phyloP scores from a whole-genome alignment of 1,140 invertebrate genomes.

The Neodiprion fabricii region DNA sequence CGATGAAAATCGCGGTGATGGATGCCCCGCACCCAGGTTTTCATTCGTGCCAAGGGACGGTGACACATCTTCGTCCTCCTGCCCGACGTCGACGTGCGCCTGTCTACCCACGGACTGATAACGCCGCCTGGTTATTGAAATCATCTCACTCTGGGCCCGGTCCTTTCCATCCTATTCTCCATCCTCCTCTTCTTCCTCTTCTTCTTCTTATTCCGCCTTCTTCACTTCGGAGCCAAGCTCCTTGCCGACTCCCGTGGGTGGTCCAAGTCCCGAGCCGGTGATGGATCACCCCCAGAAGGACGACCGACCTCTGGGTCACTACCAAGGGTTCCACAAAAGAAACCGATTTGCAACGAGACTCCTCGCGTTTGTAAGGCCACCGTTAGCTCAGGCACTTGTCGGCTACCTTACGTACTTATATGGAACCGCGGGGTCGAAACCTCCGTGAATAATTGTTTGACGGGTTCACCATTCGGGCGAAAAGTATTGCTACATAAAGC shows the following conservation, averaged over 20 bases:
- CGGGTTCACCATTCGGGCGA: too few species aligned
- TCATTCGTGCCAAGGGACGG: neutral
- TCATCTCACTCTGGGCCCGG: neutral
- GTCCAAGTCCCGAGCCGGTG: neutral
- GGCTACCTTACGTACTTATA: too few species aligned
- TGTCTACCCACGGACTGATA: neutral
- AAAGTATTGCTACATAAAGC: too few species aligned
- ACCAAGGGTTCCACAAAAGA: too few species aligned
- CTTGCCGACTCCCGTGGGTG: neutral
- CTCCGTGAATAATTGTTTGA: too few species aligned
- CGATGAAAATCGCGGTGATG: neutral
- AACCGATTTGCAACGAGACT: too few species aligned
- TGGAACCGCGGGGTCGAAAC: too few species aligned
- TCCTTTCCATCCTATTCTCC: neutral
- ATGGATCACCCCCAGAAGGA: neutral
- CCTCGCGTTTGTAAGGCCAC: too few species aligned
- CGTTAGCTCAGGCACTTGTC: too few species aligned
- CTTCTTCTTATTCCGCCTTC: neutral
- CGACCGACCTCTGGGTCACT: neutral
- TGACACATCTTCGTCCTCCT: neutral
- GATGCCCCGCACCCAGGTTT: neutral
- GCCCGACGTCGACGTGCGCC: neutral
- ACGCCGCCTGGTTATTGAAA: slow-evolving; percentile 1
- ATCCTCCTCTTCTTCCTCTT: neutral
- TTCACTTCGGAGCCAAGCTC: neutral